Evolutionary conservation across 2,888 invertebrate genomes (phyloP).

Genomic region (Metalampra italica): DNA sequence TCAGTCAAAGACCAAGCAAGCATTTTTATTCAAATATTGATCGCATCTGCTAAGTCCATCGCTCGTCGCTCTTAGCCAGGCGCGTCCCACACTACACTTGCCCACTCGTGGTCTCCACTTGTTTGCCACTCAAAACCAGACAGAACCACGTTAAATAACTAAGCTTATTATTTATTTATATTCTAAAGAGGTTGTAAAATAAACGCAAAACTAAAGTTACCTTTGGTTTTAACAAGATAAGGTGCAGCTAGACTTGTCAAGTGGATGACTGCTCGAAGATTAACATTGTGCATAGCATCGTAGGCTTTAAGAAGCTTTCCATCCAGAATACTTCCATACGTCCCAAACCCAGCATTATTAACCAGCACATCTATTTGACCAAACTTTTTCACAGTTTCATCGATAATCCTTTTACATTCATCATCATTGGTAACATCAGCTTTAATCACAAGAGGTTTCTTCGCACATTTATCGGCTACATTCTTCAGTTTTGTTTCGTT

Average conservation of each 20-base stretch:
- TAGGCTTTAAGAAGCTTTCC: constrained; percentile 23
- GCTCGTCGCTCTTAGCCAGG: too few species aligned
- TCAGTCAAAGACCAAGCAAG: too few species aligned
- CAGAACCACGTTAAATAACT: too few species aligned
- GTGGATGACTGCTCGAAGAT: constrained; percentile 24
- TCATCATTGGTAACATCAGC: constrained; percentile 31
- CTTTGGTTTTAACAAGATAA: constrained; percentile 18
- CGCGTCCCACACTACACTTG: too few species aligned
- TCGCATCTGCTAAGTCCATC: too few species aligned
- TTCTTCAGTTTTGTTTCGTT: constrained; percentile 25
- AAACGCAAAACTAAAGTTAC: background rate
- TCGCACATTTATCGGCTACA: constrained; percentile 19
- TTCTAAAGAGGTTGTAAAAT: too few species aligned
- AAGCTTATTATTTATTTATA: too few species aligned
- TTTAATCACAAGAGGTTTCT: constrained; percentile 21
- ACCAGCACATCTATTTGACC: constrained; percentile 36
- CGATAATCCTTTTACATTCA: constrained; percentile 21
- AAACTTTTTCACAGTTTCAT: constrained; percentile 25
- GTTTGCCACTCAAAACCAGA: too few species aligned
- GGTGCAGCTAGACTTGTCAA: constrained; percentile 28
- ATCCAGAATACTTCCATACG: constrained; percentile 14
- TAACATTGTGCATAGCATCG: constrained; percentile 25
- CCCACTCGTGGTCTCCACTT: too few species aligned
- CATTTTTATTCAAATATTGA: too few species aligned
- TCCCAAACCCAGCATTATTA: constrained; percentile 34